A percentile compares a stretch with the other conserved stretches of the same genome.
phyloP scores from a whole-genome alignment of 2,797 vertebrate genomes.

The Calcarius lapponicus region DNA sequence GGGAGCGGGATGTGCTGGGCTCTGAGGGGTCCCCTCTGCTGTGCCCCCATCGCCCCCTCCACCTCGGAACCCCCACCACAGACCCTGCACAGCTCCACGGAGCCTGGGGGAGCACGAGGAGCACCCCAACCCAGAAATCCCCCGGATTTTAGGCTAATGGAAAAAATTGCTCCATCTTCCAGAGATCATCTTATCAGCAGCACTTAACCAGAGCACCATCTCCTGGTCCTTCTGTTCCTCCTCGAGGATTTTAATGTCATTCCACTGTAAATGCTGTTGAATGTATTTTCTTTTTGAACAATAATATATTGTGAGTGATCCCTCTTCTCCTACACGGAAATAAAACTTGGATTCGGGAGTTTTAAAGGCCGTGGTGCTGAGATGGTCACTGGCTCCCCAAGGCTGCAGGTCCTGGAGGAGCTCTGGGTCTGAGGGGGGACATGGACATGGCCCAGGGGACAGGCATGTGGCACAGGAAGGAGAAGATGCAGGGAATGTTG shows the following conservation, averaged over 20 bases:
- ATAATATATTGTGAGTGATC: conserved; percentile 51
- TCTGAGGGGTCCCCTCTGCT: background rate
- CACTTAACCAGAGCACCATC: conserved; percentile 26
- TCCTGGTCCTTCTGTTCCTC: conserved; percentile 8
- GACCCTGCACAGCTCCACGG: background rate
- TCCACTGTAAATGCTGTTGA: conserved; percentile 62
- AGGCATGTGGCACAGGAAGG: background rate
- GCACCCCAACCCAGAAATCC: background rate
- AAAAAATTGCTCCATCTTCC: background rate
- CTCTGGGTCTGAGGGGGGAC: background rate
- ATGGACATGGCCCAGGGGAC: accelerated
- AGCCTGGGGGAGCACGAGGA: background rate
- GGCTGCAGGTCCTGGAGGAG: background rate
- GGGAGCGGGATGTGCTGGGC: background rate
- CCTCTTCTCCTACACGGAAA: conserved; percentile 39
- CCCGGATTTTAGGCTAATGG: background rate
- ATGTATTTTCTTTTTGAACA: conserved; percentile 63
- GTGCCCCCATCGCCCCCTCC: accelerated
- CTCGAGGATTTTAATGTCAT: conserved; percentile 43
- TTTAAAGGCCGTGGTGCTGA: background rate
- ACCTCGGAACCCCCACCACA: background rate
- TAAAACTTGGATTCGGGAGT: conserved; percentile 68
- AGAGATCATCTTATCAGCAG: background rate
- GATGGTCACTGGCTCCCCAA: background rate
- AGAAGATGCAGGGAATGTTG: background rate